Conservation (phyloP, 2,797 vertebrate genomes). For the Pogoniulus pusillus region DNA sequence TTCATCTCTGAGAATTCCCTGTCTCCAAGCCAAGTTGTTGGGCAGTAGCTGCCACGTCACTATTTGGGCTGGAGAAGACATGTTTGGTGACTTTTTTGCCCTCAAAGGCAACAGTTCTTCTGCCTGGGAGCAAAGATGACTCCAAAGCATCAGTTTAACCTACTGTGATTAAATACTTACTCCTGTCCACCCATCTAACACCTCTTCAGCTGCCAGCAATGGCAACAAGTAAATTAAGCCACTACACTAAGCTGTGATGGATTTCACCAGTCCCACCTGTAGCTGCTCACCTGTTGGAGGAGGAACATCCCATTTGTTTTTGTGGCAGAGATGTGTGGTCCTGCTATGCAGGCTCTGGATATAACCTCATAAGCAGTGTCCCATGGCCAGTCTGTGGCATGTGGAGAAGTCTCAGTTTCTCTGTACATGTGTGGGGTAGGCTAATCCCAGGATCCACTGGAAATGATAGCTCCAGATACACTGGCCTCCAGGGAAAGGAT, state of each 20-base stretch:
- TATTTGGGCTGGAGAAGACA: background rate
- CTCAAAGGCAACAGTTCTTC: background rate
- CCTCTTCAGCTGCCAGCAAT: background rate
- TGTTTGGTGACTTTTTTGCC: background rate
- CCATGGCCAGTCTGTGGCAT: accelerated
- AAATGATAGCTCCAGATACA: slow-evolving; percentile 8
- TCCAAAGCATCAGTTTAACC: background rate
- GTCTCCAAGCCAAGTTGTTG: accelerated
- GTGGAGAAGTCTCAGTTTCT: background rate
- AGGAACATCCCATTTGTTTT: background rate
- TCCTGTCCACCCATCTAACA: background rate
- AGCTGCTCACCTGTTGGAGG: background rate
- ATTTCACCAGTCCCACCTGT: background rate
- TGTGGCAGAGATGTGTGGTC: background rate
- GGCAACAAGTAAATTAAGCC: background rate
- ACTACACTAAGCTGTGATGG: background rate
- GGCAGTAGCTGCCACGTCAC: background rate
- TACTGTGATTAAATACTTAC: background rate
- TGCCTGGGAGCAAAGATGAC: background rate
- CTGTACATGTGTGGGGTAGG: background rate
- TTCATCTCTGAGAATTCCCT: background rate
- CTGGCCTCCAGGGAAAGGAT: slow-evolving; percentile 14
- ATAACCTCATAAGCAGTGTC: background rate
- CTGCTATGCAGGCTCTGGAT: background rate
- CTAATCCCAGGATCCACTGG: slow-evolving; percentile 18